Conservation (phyloP, 2,888 invertebrate genomes). For the Tachina grossa region DNA sequence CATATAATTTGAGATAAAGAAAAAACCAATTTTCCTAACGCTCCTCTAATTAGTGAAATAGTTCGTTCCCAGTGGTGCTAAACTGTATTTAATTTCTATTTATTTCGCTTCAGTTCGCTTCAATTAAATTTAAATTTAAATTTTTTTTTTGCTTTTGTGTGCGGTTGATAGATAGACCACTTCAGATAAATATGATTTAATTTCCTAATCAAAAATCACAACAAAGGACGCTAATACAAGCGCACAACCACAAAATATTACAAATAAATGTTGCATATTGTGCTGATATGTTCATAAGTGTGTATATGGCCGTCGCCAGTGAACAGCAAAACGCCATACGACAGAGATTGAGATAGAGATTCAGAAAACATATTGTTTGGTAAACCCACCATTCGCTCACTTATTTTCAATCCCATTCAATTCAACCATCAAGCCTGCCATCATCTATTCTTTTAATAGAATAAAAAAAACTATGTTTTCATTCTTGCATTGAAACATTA, state of each 20-base stretch:
- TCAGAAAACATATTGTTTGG: conserved; percentile 70
- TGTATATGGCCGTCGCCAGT: not conserved
- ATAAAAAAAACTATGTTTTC: conserved; percentile 56
- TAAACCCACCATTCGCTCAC: conserved; percentile 65
- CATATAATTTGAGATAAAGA: too few species aligned
- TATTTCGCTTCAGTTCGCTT: conserved; percentile 37
- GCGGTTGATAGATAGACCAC: conserved; percentile 71
- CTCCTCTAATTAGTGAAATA: not conserved
- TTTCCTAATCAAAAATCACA: conserved; percentile 73
- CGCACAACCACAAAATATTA: conserved; percentile 20
- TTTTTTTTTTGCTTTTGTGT: conserved; percentile 44
- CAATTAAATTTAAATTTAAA: conserved; percentile 29
- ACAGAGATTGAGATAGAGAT: conserved; percentile 41
- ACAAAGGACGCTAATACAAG: conserved; percentile 59
- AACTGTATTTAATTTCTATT: conserved; percentile 38
- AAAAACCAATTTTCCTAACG: not conserved
- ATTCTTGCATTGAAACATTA: conserved; percentile 59
- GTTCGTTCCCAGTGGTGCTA: not conserved
- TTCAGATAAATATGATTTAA: conserved; percentile 73
- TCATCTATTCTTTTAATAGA: conserved; percentile 58
- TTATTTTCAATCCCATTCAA: conserved; percentile 33
- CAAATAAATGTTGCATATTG: conserved; percentile 47
- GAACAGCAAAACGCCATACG: conserved; percentile 46
- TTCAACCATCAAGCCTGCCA: conserved; percentile 6
- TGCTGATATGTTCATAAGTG: not conserved